Conservation (phyloP, 1,140 invertebrate genomes). For the Apolygus lucorum region DNA sequence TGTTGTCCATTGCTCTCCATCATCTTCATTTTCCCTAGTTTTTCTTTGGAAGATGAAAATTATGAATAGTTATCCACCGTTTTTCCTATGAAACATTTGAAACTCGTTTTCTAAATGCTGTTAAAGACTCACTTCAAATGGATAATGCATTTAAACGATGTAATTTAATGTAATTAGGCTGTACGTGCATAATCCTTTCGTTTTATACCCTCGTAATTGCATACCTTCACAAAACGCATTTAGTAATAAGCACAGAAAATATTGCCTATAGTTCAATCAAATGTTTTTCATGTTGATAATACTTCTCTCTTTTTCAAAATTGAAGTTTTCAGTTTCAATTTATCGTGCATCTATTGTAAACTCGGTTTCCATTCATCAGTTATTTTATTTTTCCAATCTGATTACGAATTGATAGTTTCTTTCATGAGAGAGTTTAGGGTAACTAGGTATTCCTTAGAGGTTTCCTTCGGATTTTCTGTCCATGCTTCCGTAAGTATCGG, state of each 20-base stretch:
- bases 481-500: too few species aligned
- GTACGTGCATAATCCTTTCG: neutral
- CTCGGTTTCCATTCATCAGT: neutral
- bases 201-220: neutral
- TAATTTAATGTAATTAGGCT: neutral
- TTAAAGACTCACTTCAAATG: neutral
- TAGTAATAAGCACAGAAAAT: neutral
- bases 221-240: neutral
- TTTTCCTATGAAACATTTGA: too few species aligned
- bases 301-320: neutral
- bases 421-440: too few species aligned
- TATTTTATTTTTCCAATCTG: neutral
- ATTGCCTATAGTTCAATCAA: neutral
- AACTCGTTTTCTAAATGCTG: neutral
- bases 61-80: too few species aligned
- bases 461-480: too few species aligned
- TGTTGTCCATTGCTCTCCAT: too few species aligned
- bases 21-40: too few species aligned
- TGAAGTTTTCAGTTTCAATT: neutral
- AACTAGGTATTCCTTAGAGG: too few species aligned
- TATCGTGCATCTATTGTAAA: neutral
- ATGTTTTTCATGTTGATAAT: neutral
- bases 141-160: neutral
- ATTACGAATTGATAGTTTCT: too few species aligned
- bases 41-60: too few species aligned